Evolutionary conservation across 2,113 vertebrate species (phyloP).

Genomic region (Ophiodon elongatus): DNA sequence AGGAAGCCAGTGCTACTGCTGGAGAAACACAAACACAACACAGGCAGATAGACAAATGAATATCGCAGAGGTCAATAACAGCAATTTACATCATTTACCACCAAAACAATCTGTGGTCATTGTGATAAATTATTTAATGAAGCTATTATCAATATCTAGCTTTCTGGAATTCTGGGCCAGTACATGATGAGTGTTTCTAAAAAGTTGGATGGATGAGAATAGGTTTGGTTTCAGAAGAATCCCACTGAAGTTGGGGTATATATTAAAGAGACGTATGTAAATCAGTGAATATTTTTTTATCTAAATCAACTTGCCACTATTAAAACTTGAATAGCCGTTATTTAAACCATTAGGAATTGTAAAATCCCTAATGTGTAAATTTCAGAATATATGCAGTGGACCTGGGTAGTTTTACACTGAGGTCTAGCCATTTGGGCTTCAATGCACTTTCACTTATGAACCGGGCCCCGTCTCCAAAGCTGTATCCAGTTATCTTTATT

Average conservation of each 20-base stretch:
- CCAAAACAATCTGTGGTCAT: not conserved
- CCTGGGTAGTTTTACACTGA: too few relatives aligned
- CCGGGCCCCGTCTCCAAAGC: too few relatives aligned
- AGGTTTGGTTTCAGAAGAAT: not conserved
- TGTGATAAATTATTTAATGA: not conserved
- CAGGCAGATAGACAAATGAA: not conserved
- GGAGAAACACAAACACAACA: constrained; percentile 27
- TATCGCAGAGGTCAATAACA: not conserved
- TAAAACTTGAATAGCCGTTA: too few relatives aligned
- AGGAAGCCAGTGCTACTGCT: constrained; percentile 75
- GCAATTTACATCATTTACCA: not conserved
- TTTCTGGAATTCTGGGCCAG: not conserved
- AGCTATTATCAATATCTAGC: not conserved
- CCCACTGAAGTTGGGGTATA: not conserved
- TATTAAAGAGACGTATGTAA: not conserved
- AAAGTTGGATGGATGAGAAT: not conserved
- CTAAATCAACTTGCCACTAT: too few relatives aligned
- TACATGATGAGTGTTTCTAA: not conserved
- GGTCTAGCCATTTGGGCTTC: too few relatives aligned
- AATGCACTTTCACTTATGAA: too few relatives aligned
- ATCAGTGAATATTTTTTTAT: too few relatives aligned
- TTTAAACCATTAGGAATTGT: too few relatives aligned
- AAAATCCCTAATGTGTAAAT: too few relatives aligned
- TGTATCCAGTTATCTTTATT: too few relatives aligned
- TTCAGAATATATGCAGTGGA: too few relatives aligned